Evolutionary conservation across 53 echinoderm and acorn worm species (phyloP).

Genomic region (Patiria pectinifera): DNA sequence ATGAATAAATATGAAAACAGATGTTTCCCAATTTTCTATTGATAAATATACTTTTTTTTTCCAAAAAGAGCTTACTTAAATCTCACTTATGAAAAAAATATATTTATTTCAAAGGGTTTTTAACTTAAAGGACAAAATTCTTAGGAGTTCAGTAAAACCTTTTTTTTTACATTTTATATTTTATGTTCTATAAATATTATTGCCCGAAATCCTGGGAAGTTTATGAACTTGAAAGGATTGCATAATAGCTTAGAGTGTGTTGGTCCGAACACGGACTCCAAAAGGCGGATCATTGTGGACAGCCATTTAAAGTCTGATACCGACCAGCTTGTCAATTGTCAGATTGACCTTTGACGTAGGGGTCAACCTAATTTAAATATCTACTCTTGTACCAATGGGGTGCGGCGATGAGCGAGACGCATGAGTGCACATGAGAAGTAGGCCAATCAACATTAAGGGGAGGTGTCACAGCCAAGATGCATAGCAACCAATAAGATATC

Average conservation of each 20-base stretch:
- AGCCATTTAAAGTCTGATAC: background rate
- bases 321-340: too few species aligned
- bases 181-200: background rate
- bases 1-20: conserved; percentile 13
- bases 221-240: too few species aligned
- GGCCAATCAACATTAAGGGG: too few species aligned
- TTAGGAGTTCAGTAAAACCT: background rate
- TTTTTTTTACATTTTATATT: background rate
- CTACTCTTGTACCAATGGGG: background rate
- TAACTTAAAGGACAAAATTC: background rate
- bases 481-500: too few species aligned
- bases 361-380: too few species aligned
- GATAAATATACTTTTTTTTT: background rate
- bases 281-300: background rate
- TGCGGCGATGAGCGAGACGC: background rate
- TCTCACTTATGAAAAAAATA: background rate
- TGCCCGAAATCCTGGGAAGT: too few species aligned
- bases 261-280: too few species aligned
- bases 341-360: too few species aligned
- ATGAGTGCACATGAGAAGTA: background rate
- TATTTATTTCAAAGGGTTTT: background rate
- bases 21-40: background rate
- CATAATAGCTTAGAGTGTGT: too few species aligned
- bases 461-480: too few species aligned
- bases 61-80: background rate